These are phyloP conservation scores for Tipula unca DNA, from an alignment of 2,888 invertebrate species.

Conservation along the genomic window DNA sequence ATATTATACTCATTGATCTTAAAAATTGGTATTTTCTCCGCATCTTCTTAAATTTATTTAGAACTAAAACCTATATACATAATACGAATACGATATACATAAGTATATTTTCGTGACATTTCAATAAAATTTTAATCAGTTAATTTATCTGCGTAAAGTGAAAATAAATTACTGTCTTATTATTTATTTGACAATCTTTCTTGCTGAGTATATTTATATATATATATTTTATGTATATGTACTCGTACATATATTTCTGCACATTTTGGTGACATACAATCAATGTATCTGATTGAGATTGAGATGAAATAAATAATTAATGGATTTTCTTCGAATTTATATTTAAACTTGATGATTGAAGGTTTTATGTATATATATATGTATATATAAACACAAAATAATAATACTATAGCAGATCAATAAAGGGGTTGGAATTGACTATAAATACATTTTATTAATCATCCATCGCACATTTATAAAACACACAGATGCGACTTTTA, in stretches of 20 bases:
- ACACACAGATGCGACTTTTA: too few species aligned
- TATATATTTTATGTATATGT: background rate
- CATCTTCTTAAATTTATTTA: background rate
- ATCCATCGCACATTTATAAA: too few species aligned
- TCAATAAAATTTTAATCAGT: background rate
- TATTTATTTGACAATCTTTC: background rate
- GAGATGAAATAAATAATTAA: background rate
- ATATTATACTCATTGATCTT: too few species aligned
- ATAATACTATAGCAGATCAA: background rate
- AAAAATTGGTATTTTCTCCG: background rate
- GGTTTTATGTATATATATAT: background rate
- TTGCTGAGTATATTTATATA: background rate
- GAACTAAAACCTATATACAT: background rate
- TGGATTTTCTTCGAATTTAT: background rate
- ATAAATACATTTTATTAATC: background rate
- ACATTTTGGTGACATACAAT: background rate
- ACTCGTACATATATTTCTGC: too few species aligned
- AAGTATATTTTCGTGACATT: background rate
- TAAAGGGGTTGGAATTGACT: background rate
- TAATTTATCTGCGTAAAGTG: background rate
- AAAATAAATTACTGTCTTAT: background rate
- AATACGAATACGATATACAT: background rate
- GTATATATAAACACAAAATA: background rate
- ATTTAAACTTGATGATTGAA: background rate
- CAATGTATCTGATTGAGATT: background rate